Evolutionary conservation across 2,113 vertebrate genomes (phyloP).

Genomic region (Silurus asotus): DNA sequence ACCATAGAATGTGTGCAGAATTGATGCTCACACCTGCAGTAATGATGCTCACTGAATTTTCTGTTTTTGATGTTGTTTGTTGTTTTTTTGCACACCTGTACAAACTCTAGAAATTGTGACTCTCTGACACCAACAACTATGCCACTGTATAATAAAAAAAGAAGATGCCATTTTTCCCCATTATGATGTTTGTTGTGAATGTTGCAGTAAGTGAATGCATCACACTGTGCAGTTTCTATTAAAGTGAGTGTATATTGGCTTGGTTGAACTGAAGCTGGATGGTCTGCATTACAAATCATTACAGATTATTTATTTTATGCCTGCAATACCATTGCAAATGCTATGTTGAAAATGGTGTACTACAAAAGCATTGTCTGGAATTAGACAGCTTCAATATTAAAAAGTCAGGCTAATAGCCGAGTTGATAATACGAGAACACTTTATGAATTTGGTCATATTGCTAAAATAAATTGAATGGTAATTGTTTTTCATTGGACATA

Average conservation of each 20-base stretch:
- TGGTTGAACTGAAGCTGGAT: background rate
- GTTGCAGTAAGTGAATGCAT: background rate
- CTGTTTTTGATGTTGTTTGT: no score
- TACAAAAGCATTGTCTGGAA: background rate
- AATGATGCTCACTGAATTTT: no score
- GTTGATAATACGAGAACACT: background rate
- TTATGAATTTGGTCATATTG: background rate
- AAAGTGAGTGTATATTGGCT: background rate
- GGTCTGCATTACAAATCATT: background rate
- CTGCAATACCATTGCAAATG: background rate
- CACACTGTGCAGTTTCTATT: background rate
- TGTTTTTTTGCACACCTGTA: no score
- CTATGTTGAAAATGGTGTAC: background rate
- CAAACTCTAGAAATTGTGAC: no score
- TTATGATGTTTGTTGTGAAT: background rate
- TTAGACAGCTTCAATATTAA: background rate
- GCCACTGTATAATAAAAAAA: background rate
- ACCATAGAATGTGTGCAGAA: background rate
- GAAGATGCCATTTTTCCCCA: background rate
- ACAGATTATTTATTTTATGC: background rate
- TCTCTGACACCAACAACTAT: background rate
- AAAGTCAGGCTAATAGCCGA: background rate
- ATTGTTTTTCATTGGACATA: background rate
- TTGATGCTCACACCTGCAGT: no score
- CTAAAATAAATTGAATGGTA: background rate